Conservation (phyloP, 1,140 invertebrate genomes). For the Polypedilum pembai region DNA sequence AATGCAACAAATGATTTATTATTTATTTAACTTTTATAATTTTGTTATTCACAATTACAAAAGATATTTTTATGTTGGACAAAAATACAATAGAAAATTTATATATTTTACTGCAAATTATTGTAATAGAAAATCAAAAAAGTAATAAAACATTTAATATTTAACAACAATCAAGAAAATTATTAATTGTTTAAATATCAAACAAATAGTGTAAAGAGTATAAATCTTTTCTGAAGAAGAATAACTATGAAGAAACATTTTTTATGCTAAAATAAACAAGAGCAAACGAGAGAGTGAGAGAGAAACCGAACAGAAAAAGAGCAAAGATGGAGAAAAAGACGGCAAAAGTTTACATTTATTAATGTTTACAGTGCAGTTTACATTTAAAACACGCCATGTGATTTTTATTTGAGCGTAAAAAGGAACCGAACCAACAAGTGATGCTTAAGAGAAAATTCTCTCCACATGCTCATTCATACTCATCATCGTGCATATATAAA, state of each 20-base stretch:
- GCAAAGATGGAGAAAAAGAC: too few species aligned
- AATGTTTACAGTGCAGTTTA: too few species aligned
- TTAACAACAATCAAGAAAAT: too few species aligned
- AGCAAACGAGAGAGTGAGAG: not conserved
- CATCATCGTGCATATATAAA: conserved; percentile 18
- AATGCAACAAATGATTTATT: not conserved
- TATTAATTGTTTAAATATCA: not conserved
- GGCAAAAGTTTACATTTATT: too few species aligned
- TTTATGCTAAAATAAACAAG: conserved; percentile 3
- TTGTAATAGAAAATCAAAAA: too few species aligned
- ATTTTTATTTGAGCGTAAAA: conserved; percentile 13
- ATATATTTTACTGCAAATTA: not conserved
- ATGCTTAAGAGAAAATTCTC: conserved; percentile 3
- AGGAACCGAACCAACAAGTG: conserved; percentile 9
- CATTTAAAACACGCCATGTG: not conserved
- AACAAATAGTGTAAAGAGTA: not conserved
- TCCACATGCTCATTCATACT: not conserved
- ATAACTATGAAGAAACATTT: not conserved
- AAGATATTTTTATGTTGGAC: not conserved
- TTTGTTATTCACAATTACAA: not conserved
- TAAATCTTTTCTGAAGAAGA: not conserved
- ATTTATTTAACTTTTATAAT: not conserved
- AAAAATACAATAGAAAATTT: not conserved
- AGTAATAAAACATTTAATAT: too few species aligned
- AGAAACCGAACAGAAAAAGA: too few species aligned